Percentiles rank a stretch among this genome's conserved stretches.
Evolutionary conservation across 2,113 vertebrate species (phyloP).

Genomic region (Paramormyrops kingsleyae): DNA sequence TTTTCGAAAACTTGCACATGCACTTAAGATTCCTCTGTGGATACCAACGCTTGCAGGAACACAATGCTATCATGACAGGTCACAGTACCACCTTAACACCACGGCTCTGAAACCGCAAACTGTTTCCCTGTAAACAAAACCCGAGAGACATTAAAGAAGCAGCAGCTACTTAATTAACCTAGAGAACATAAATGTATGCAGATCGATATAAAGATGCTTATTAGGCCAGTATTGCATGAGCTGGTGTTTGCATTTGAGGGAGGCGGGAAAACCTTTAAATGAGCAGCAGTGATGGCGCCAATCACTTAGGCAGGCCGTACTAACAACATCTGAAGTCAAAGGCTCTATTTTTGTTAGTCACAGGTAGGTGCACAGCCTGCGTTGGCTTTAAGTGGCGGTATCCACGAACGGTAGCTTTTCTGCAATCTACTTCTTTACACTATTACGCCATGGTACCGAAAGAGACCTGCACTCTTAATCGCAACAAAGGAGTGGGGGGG

Average conservation of each 20-base stretch:
- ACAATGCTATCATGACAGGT: neutral
- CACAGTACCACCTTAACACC: neutral
- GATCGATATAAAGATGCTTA: neutral
- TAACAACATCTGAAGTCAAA: neutral
- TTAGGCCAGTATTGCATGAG: neutral
- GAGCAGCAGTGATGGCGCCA: neutral
- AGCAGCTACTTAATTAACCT: neutral
- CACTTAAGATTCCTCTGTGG: neutral
- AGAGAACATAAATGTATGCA: neutral
- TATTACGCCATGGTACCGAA: neutral
- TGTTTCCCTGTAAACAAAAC: neutral
- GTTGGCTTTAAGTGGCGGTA: neutral
- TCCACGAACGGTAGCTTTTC: neutral
- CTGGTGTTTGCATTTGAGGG: neutral
- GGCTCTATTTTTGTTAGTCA: neutral
- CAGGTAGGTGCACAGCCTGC: neutral
- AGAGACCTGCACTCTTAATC: neutral
- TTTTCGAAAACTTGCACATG: neutral
- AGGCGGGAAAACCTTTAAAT: neutral
- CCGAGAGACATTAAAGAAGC: neutral
- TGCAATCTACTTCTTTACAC: neutral
- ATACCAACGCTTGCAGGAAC: neutral
- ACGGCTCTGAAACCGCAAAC: neutral
- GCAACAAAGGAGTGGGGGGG: neutral
- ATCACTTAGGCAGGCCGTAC: neutral